Base-by-base conservation (phyloP, 30 jellyfish, hydroid and myxozoan genomes). In the Chironex yamaguchii region DNA sequence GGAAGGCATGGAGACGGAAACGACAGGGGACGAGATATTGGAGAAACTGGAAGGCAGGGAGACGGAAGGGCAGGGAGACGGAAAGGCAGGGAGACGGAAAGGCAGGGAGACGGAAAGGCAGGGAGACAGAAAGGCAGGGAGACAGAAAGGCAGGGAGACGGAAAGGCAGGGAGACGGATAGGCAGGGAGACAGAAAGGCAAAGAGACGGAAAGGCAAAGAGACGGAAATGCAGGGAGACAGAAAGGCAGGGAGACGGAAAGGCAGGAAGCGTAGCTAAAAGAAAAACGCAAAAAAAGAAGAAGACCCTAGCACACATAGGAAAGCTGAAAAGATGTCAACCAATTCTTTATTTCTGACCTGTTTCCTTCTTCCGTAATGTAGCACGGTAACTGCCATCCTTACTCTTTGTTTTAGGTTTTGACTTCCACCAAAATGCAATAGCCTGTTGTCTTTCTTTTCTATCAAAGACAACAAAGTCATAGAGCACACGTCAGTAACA, bases 351-450 rank as follows among this genome's bases (percentile, higher is more conserved):
- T 49, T 23, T 3, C 2, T 20, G 22, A 65, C 87, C 11, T 23
- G 62, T 86, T 67, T 63, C 74, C 96, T 62, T 54, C 85, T 0
- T 36, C 62, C 1, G 89, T 74, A 36, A 78, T 53, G 49, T 86
- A 74, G 34, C 86, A 51, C 22, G 86, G 28, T 42, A 31, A 42
- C 0, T 36, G 62, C 32, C 77, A 66, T 29, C 49, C 79, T 34
- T 74, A 84, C 0, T 66, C 58, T 28, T 36, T 89, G 23, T 62
- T 85, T 58, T 74, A 3, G 97, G 94, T 62, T 90, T 90, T 49
- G 97, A 90, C 52, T 90, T 90, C 97, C 97, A 90, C 97, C 97
- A 90, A 0, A 90, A 74, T 6, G 97, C 90, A 22, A 90, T 91
- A 2, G 97, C 97, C 84, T 82, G 89, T 30, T 90, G 97, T 24